phyloP scores from a whole-genome alignment of 1,140 invertebrate species.

The Tetragonula clypearis region DNA sequence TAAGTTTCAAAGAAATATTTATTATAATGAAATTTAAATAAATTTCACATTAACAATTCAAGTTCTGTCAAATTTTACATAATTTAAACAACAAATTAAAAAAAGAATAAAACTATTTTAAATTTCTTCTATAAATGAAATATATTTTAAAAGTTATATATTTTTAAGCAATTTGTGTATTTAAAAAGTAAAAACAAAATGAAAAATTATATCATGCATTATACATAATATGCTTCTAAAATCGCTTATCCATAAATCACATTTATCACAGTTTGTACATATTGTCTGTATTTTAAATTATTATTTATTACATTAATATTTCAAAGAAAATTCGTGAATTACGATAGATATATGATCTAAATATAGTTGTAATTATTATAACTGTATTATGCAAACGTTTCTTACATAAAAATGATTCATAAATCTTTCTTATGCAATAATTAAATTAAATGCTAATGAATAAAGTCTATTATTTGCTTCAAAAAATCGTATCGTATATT shows the following conservation, averaged over 20 bases:
- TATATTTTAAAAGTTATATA: too few species aligned
- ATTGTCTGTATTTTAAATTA: neutral
- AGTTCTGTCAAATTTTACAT: neutral
- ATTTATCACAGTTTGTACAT: neutral
- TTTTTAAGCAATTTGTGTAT: too few species aligned
- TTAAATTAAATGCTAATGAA: neutral
- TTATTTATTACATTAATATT: neutral
- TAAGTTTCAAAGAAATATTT: constrained; percentile 15
- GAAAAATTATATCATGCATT: neutral
- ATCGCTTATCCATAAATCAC: neutral
- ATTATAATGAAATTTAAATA: neutral
- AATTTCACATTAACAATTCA: too few species aligned
- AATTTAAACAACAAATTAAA: neutral
- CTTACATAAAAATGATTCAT: neutral
- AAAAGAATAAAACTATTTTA: neutral
- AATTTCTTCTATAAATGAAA: too few species aligned
- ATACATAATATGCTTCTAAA: neutral
- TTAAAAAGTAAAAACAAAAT: neutral
- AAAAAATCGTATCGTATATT: neutral
- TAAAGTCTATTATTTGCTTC: neutral
- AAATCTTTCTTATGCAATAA: neutral
- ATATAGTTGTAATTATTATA: too few species aligned
- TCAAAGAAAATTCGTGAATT: neutral
- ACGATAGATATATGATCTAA: neutral
- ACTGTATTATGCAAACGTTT: neutral